Conservation (phyloP, 2,888 invertebrate genomes). For the Prenolepis imparis region DNA sequence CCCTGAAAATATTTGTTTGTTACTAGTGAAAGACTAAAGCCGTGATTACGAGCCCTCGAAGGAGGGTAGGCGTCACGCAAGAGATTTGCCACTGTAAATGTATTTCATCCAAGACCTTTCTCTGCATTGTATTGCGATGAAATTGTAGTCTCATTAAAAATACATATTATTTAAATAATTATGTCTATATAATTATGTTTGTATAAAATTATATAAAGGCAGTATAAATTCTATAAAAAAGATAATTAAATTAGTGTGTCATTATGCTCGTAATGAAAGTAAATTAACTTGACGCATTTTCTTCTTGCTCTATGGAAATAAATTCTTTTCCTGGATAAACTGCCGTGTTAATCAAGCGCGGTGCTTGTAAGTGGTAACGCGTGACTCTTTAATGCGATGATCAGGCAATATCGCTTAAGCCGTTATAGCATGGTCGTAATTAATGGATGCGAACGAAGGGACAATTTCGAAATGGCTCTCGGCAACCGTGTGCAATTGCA, state of each 20-base stretch:
- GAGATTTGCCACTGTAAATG: constrained; percentile 41
- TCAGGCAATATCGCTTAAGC: constrained; percentile 75
- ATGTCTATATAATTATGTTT: neutral
- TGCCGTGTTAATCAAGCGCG: constrained; percentile 40
- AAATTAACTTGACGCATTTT: constrained; percentile 10
- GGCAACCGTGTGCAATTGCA: constrained; percentile 74
- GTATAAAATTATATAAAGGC: neutral
- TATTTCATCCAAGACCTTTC: neutral
- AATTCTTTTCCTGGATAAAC: constrained; percentile 10
- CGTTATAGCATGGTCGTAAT: constrained; percentile 63
- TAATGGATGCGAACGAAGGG: constrained; percentile 72
- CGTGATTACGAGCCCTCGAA: constrained; percentile 69
- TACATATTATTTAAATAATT: neutral
- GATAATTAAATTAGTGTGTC: constrained; percentile 7
- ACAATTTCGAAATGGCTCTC: constrained; percentile 75
- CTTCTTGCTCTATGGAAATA: neutral
- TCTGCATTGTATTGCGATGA: neutral
- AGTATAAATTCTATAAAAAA: neutral
- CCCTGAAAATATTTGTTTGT: constrained; percentile 68
- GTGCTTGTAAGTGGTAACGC: constrained; percentile 58
- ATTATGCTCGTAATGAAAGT: neutral
- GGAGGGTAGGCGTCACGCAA: constrained; percentile 56
- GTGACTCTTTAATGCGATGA: constrained; percentile 74
- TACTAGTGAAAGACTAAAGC: constrained; percentile 67
- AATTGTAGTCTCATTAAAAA: neutral